A percentile compares a stretch with the other conserved stretches of the same genome.
Conservation (phyloP, 2,888 invertebrate genomes). For the Zele albiditarsus region DNA sequence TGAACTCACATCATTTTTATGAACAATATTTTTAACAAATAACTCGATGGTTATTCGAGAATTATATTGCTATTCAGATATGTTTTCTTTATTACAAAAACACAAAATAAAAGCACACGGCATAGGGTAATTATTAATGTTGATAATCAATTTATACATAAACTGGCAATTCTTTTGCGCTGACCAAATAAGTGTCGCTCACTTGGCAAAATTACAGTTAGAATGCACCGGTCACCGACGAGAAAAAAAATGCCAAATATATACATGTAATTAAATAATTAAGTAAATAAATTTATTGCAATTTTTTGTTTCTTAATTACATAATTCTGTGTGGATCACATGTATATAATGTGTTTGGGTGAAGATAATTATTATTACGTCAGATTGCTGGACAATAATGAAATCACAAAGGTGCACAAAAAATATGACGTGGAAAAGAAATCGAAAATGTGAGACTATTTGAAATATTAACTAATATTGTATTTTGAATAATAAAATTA, state of each 20-base stretch:
- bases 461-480: constrained; percentile 9
- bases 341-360: constrained; percentile 55
- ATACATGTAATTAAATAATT: background rate
- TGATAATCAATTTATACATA: background rate
- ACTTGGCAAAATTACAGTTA: background rate
- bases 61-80: background rate
- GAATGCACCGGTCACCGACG: background rate
- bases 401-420: constrained; percentile 16
- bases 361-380: constrained; percentile 44
- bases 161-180: constrained; percentile 1
- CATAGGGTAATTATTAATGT: constrained; percentile 23
- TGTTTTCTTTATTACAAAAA: background rate
- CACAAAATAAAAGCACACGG: background rate
- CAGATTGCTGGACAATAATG: constrained; percentile 63
- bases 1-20: constrained; percentile 49
- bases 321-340: constrained; percentile 61
- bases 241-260: constrained; percentile 14
- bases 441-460: background rate
- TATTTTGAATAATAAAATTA: background rate
- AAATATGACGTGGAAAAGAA: background rate
- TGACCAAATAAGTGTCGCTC: background rate
- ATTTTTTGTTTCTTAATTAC: background rate
- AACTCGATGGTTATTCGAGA: background rate
- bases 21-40: constrained; percentile 46
- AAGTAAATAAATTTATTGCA: background rate